Conservation (phyloP, 2,113 vertebrate genomes). For the Callopanchax toddi region DNA sequence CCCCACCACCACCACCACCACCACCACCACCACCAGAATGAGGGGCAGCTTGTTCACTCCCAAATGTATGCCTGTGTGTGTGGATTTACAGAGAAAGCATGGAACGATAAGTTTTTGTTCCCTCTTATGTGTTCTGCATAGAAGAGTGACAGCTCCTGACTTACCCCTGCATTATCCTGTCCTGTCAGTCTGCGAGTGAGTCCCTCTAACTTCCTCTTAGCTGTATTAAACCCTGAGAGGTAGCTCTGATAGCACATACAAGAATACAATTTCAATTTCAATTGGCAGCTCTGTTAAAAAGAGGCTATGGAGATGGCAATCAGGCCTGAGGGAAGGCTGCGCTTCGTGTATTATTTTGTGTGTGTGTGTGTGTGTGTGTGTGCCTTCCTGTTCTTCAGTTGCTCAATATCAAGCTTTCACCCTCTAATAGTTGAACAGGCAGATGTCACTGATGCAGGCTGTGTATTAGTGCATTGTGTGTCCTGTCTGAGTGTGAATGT, state of each 20-base stretch:
- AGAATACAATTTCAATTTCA: constrained; percentile 82
- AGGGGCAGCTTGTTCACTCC: constrained; percentile 28
- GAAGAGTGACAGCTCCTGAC: constrained; percentile 68
- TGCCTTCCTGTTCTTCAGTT: constrained; percentile 24
- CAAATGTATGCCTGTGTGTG: neutral
- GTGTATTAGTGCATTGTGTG: constrained; percentile 51
- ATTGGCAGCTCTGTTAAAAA: constrained; percentile 73
- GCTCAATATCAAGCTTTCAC: constrained; percentile 66
- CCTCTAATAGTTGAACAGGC: constrained; percentile 72
- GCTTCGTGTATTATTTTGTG: constrained; percentile 41
- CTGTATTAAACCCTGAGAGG: constrained; percentile 74
- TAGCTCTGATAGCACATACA: constrained; percentile 71
- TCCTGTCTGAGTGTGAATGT: constrained; percentile 12
- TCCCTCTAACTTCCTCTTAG: constrained; percentile 47
- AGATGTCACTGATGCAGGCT: constrained; percentile 67
- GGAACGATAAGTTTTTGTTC: constrained; percentile 67
- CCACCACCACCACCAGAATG: constrained; percentile 3
- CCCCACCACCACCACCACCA: constrained; percentile 21
- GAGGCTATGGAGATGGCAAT: constrained; percentile 76
- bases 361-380: constrained; percentile 21
- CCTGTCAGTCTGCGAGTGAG: constrained; percentile 23
- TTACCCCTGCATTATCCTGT: constrained; percentile 64
- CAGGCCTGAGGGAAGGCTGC: constrained; percentile 64
- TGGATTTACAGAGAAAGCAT: constrained; percentile 60
- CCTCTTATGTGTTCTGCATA: constrained; percentile 52